Base-by-base conservation (phyloP, 2,113 vertebrate genomes). In the Glareola pratincola region DNA sequence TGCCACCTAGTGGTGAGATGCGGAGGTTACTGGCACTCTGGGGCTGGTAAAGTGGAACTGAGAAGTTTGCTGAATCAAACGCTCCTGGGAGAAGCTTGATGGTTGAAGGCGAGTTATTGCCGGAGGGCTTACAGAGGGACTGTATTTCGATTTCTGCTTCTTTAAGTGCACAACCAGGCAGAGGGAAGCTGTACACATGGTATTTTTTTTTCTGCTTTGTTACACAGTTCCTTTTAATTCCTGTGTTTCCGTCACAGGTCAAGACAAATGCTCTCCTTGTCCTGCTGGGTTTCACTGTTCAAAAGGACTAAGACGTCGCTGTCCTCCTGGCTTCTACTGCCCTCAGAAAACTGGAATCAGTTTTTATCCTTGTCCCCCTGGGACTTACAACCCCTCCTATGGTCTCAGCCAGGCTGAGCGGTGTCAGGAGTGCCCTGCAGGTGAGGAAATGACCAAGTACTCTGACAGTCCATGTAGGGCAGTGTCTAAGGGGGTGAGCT, bases 361-460 rank as follows among this genome's bases (percentile, higher is more conserved):
- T 27, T 96, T 98, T 56, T 76, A 98, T 80, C 98, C 98, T 8
- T 99, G 99, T 91, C 98, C 98, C 27, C 98, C 98, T 51, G 98
- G 98, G 29, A 99, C 97, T 24, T 99, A 98, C 98, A 98, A 96
- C 96, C 97, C 98, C 62, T 95, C 97, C 24, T 88, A 98, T 1
- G 98, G 98, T 37, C 96, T 98, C 80, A 98, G 98, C 93, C 97
- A 90, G 48, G 97, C 96, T 19, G 98, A 98, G 93, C 98, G 98
- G 93, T 99, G 98, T 97, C 98, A 97, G 81, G 98, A 97, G 75
- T 98, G 98, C 97, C 98, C 98, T 97, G 97, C 98, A 98, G 99
- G 99, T 99, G 96, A 98, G 74, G 56, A 71, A 8, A n/a, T 3
- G 5, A n/a, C 41, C 3, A 0, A 10, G 6, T 32, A 3, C 72